Evolutionary conservation across 2,113 vertebrate species (phyloP).

Genomic region (mouse (Mus musculus)): DNA sequence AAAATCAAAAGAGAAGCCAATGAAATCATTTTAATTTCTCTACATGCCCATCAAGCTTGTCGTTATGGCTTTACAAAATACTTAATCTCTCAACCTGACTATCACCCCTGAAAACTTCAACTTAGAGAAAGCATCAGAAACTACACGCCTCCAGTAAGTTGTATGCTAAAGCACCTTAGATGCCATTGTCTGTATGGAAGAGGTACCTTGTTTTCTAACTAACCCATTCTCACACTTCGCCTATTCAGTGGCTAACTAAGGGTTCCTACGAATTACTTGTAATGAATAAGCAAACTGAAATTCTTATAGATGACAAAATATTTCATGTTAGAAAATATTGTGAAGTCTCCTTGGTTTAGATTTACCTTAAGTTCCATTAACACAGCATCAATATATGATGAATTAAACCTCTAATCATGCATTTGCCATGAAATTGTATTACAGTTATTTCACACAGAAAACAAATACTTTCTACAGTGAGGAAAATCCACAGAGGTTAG

Average conservation of each 20-base stretch:
- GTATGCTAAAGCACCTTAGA: not conserved
- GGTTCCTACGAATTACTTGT: not conserved
- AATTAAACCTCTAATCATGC: not conserved
- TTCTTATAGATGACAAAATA: not conserved
- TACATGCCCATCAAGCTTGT: not conserved
- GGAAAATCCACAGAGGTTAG: not conserved
- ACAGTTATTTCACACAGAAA: not conserved
- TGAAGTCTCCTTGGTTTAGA: not conserved
- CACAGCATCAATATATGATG: not conserved
- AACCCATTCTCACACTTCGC: not conserved
- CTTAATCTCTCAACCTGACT: not conserved
- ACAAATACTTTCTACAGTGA: not conserved
- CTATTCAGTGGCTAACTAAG: not conserved
- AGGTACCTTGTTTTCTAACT: not conserved
- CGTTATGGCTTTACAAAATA: conserved; percentile 15
- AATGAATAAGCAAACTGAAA: not conserved
- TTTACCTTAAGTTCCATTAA: not conserved
- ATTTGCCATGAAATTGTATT: not conserved
- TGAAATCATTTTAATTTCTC: conserved; percentile 53
- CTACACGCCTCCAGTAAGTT: not conserved
- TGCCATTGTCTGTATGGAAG: not conserved
- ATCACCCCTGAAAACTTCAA: conserved; percentile 26
- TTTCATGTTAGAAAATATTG: not conserved
- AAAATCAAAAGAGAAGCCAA: conserved; percentile 59
- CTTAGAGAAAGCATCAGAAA: not conserved